Evolutionary conservation across 2,888 invertebrate genomes (phyloP), one percentile per base, ranked within the genome.

Genomic region (Lasioglossum villosulum): DNA sequence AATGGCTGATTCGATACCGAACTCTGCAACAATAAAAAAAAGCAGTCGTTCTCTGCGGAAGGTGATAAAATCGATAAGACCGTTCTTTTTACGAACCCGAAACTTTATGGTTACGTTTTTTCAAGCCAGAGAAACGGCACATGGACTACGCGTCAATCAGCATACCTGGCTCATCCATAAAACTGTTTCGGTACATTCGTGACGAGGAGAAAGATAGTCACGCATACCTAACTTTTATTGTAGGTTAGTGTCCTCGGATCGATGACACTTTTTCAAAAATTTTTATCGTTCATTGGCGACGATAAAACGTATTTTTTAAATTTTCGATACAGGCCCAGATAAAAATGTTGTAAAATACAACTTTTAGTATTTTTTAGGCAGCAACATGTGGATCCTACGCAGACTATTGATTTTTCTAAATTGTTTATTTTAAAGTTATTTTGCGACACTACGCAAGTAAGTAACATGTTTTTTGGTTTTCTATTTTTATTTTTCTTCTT

Each of bases 21-120:
- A 66, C 34, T 66, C 8, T 34, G 34, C 30, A 45, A 45, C 45
- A 30, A 63, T 34, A 59, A 63, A n/a, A 27, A 14, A 59, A 27
- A 27, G 1, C 37, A 39, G 14, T n/a, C n/a, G 68, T 70, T 70
- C 37, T n/a, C 37, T n/a, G 37, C 68, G 14, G 68, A n/a, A 23
- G 8, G 34, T 34, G 68, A 70, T 70, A 70, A 37, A 70, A 39
- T 70, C 34, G 37, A 70, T 70, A 39, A 70, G 39, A 70, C 12
- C 23, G n/a, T 48, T 27, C 34, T 12, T 66, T 66, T 66, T 37
- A 66, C 34, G 66, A 66, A 34, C 34, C 34, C 52, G 52, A 74
- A 66, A 66, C 34, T 66, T 66, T 66, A 66, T 37, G 66, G 66
- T 66, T 34, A 66, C 19, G 66, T 34, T 66, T 66, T 34, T 37